A percentile compares a stretch with the other conserved stretches of the same genome.
Conservation (phyloP, 53 echinoderm and acorn worm species). For the Echinarachnius parma region DNA sequence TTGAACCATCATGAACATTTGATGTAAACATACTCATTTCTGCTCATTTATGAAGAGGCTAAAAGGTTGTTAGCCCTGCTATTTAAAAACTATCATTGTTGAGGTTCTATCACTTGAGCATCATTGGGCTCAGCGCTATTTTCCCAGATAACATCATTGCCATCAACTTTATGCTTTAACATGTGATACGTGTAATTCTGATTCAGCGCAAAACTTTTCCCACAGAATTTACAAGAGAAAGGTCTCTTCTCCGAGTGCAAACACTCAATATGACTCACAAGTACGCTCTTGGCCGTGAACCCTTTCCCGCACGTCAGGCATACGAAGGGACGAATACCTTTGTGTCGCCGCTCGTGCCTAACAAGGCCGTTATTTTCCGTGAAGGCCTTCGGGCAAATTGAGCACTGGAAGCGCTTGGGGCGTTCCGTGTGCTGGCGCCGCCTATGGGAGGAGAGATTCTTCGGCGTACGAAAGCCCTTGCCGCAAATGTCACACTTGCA, state of each 20-base stretch:
- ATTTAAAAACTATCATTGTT: too few relatives aligned
- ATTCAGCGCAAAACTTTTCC: slow-evolving; percentile 14
- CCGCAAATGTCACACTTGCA: slow-evolving; percentile 30
- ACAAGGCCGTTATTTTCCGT: background rate
- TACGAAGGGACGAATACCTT: slow-evolving; percentile 25
- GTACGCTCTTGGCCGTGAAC: background rate
- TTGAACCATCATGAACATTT: too few relatives aligned
- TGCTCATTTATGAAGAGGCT: too few relatives aligned
- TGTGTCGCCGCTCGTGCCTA: slow-evolving; percentile 31
- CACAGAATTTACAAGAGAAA: slow-evolving; percentile 29
- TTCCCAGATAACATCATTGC: too few relatives aligned
- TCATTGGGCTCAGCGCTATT: too few relatives aligned
- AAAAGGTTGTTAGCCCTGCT: too few relatives aligned
- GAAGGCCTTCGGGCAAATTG: slow-evolving; percentile 14
- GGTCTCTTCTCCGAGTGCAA: slow-evolving; percentile 8
- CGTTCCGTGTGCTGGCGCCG: slow-evolving; percentile 16
- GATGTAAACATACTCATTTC: too few relatives aligned
- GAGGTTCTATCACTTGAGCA: too few relatives aligned
- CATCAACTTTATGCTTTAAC: slow-evolving; percentile 17
- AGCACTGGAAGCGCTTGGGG: slow-evolving; percentile 8
- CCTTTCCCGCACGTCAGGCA: slow-evolving; percentile 22
- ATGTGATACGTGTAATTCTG: slow-evolving; percentile 24
- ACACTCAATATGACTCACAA: background rate
- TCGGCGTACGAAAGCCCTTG: slow-evolving; percentile 10
- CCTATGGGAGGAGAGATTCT: background rate